These are phyloP conservation scores for Bellardia bayeri DNA, from an alignment of 2,888 invertebrate species.

Conservation along the genomic window DNA sequence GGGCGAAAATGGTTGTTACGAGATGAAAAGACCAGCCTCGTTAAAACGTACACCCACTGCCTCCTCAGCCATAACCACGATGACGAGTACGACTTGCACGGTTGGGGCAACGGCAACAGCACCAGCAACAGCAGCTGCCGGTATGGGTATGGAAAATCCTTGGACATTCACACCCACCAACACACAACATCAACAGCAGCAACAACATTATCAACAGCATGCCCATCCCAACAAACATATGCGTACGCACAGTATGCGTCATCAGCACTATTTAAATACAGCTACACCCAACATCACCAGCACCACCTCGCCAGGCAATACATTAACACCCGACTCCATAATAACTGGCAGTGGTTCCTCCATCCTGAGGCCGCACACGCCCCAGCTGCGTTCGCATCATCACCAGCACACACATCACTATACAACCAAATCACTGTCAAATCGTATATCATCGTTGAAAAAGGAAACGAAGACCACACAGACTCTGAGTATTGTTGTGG, in stretches of 20 bases:
- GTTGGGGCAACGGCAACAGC: conserved; percentile 45
- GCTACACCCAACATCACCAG: conserved; percentile 24
- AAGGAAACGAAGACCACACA: conserved; percentile 95
- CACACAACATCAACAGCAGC: conserved; percentile 63
- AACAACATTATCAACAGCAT: conserved; percentile 77
- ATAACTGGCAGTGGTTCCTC: conserved; percentile 57
- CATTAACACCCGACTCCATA: conserved; percentile 40
- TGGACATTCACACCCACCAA: conserved; percentile 54
- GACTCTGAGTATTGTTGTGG: conserved; percentile 93
- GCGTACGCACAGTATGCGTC: conserved; percentile 74
- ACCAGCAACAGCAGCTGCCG: conserved; percentile 51
- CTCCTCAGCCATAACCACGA: conserved; percentile 78
- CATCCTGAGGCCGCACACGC: conserved; percentile 60
- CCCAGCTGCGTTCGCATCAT: conserved; percentile 63
- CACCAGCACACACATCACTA: conserved; percentile 75
- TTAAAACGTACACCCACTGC: conserved; percentile 80
- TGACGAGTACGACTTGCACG: conserved; percentile 75
- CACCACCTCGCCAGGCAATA: conserved; percentile 12
- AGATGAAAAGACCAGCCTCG: conserved; percentile 80
- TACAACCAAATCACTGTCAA: conserved; percentile 82
- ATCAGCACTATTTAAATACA: conserved; percentile 75
- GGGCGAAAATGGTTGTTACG: conserved; percentile 79
- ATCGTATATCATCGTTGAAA: conserved; percentile 88
- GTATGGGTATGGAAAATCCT: conserved; percentile 63
- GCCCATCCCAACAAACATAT: conserved; percentile 73